phyloP scores from a whole-genome alignment of 2,797 vertebrate species.

The Sebastes trivittatus region DNA sequence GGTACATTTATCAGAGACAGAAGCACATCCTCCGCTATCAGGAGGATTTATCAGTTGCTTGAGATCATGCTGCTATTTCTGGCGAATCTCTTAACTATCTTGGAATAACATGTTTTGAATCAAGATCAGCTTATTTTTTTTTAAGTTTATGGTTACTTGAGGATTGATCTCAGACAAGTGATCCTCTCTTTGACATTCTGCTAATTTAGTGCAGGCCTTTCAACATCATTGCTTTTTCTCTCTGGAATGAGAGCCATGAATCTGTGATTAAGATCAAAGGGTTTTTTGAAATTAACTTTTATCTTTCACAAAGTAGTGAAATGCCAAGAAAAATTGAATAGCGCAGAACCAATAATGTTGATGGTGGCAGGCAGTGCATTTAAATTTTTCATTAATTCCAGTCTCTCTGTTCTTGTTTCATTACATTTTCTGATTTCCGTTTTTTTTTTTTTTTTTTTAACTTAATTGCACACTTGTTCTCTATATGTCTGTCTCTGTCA shows the following conservation, averaged over 20 bases:
- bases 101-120: conserved; percentile 43
- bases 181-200: conserved; percentile 12
- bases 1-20: conserved; percentile 13
- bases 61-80: conserved; percentile 22
- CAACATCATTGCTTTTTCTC: background rate
- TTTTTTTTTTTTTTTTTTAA: background rate
- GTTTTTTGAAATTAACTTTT: conserved; percentile 31
- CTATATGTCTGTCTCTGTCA: background rate
- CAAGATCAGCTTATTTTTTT: background rate
- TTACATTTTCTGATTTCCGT: background rate
- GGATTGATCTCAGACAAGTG: background rate
- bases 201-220: conserved; percentile 25
- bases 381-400: background rate
- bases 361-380: background rate
- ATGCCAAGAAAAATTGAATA: background rate
- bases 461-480: background rate
- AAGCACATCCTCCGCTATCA: conserved; percentile 44
- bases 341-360: background rate
- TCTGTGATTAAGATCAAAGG: conserved; percentile 36
- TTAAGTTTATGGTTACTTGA: background rate
- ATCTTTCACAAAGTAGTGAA: conserved; percentile 6
- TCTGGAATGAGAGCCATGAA: background rate
- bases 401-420: background rate
- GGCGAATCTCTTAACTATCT: conserved; percentile 10
- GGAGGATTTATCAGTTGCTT: conserved; percentile 43